These are phyloP conservation scores for Schrankia costaestrigalis DNA, from an alignment of 2,888 invertebrate genomes.

Conservation along the genomic window DNA sequence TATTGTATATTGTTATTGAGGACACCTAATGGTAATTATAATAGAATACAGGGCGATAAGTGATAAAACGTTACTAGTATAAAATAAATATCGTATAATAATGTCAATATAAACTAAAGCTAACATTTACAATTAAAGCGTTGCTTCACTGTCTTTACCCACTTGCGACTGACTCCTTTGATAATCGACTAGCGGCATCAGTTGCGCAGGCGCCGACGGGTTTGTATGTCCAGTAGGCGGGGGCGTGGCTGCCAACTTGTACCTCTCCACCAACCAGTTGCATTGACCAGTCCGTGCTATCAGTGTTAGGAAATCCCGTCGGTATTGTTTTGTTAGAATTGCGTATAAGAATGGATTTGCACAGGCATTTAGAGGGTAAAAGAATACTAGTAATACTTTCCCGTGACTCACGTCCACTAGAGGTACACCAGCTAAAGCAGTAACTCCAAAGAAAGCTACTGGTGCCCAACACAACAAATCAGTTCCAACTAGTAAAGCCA, in stretches of 20 bases:
- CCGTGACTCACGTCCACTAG: slow-evolving; percentile 90
- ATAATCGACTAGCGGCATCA: slow-evolving; percentile 63
- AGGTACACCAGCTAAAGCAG: slow-evolving; percentile 91
- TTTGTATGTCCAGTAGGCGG: slow-evolving; percentile 70
- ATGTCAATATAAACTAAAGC: slow-evolving; percentile 41
- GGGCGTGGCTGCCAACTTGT: slow-evolving; percentile 65
- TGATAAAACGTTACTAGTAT: too few relatives aligned
- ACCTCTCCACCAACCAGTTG: slow-evolving; percentile 64
- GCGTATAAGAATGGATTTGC: slow-evolving; percentile 96
- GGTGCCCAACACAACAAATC: slow-evolving; percentile 93
- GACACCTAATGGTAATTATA: too few relatives aligned
- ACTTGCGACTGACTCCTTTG: slow-evolving; percentile 53
- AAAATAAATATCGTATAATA: slow-evolving; percentile 64
- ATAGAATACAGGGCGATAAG: too few relatives aligned
- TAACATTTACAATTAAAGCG: slow-evolving; percentile 48
- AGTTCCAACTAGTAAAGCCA: slow-evolving; percentile 93
- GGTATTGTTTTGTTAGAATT: slow-evolving; percentile 92
- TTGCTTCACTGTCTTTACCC: slow-evolving; percentile 57
- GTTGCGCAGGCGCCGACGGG: slow-evolving; percentile 57
- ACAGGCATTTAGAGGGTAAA: slow-evolving; percentile 94
- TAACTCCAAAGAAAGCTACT: slow-evolving; percentile 92
- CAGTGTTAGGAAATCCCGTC: slow-evolving; percentile 85
- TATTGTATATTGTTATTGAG: too few relatives aligned
- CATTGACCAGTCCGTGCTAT: slow-evolving; percentile 82
- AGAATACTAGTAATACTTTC: slow-evolving; percentile 92